Base-by-base conservation (phyloP, 2,797 vertebrate genomes). In the Crypturellus tataupa region DNA sequence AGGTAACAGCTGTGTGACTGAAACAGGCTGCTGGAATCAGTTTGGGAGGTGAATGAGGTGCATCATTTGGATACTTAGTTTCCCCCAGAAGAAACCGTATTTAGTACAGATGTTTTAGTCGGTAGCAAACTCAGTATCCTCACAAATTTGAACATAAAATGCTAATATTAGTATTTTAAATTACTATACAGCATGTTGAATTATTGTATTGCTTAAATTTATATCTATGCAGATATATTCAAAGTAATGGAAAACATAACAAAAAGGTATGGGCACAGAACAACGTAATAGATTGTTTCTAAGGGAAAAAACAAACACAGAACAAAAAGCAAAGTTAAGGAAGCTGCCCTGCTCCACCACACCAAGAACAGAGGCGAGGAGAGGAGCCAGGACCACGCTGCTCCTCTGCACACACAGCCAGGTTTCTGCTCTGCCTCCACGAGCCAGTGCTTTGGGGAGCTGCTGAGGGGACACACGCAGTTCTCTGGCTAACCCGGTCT, bases 171-270 rank as follows among this genome's bases (percentile, higher is more conserved):
- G 10, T 53, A 84, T n/a, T 84, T 59, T 72, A 16, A 68, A 80
- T 23, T n/a, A 63, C 19, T 42, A 46, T 8, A 67, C 1, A 1
- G 14, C 0, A 1, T 1, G 2, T 9, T 51, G 3, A 4, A 31
- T 58, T 33, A 68, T 1, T 2, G 7, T 5, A 80, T 20, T 35
- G 75, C 65, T 60, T 62, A n/a, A 68, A 44, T 58, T 84, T 31
- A 55, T 12, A 31, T 31, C 18, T 31, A 31, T 55, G 15, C 18
- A 55, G 14, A 29, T 31, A 55, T 55, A 55, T 9, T 5, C 6
- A 27, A 20, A 47, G 29, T 6, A 31, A 73, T 9, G 27, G 31
- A 86, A 84, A 86, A 47, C 2, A 13, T 2, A 6, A 2, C 80
- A 62, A 20, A 47, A n/a, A 73, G 23, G 21, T 23, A 49, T 77